phyloP scores from a whole-genome alignment of 92 coral and sea anemone species.

The Parazoanthus darwini region DNA sequence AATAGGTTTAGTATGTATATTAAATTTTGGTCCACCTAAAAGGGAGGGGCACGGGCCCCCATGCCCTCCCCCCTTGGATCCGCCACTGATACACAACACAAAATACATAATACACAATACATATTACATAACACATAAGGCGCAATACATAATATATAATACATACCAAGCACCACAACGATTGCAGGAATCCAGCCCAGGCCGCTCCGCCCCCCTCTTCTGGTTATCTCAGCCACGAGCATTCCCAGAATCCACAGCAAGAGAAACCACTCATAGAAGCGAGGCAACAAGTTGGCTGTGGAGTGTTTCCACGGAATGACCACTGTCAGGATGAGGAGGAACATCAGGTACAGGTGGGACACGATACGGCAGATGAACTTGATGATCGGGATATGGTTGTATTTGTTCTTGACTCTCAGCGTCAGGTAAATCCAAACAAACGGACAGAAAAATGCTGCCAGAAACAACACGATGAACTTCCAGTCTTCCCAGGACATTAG shows the following conservation, averaged over 20 bases:
- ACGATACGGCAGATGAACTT: slow-evolving; percentile 97
- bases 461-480: slow-evolving; percentile 81
- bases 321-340: slow-evolving; percentile 68
- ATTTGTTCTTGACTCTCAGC: slow-evolving; percentile 87
- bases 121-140: background rate
- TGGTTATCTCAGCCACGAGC: slow-evolving; percentile 78
- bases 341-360: slow-evolving; percentile 85
- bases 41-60: too few relatives aligned
- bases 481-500: slow-evolving; percentile 80
- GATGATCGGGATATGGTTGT: slow-evolving; percentile 90
- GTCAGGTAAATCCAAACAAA: slow-evolving; percentile 88
- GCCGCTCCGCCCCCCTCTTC: slow-evolving; percentile 79
- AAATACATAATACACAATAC: too few relatives aligned
- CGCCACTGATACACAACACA: too few relatives aligned
- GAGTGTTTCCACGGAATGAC: slow-evolving; percentile 88
- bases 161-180: slow-evolving; percentile 53
- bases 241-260: slow-evolving; percentile 86
- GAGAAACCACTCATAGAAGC: slow-evolving; percentile 81
- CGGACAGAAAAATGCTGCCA: slow-evolving; percentile 80
- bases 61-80: too few relatives aligned
- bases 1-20: too few relatives aligned
- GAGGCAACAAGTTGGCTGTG: slow-evolving; percentile 61
- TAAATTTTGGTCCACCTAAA: too few relatives aligned
- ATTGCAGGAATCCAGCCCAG: slow-evolving; percentile 88
- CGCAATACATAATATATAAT: background rate